Conservation (phyloP, 1,140 invertebrate genomes). For the Ectropis grisescens region DNA sequence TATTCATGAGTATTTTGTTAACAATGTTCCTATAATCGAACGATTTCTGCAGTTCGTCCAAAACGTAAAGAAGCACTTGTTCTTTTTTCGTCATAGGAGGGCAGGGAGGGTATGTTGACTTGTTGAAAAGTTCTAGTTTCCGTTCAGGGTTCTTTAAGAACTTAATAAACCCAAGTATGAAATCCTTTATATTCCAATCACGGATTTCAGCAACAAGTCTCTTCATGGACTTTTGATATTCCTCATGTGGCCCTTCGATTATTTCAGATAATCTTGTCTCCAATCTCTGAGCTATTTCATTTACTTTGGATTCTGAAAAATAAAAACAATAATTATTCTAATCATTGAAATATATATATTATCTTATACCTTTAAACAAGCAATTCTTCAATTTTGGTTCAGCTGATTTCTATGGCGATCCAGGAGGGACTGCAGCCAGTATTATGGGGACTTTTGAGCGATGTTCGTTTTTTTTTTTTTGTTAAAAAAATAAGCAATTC, state of each 20-base stretch:
- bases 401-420: too few species aligned
- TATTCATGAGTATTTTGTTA: constrained; percentile 30
- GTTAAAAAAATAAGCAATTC: too few species aligned
- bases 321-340: too few species aligned
- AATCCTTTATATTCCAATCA: constrained; percentile 22
- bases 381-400: too few species aligned
- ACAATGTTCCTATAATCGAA: constrained; percentile 15
- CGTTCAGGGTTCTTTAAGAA: constrained; percentile 38
- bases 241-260: constrained; percentile 15
- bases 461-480: too few species aligned
- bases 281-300: constrained; percentile 27
- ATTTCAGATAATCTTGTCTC: constrained; percentile 27
- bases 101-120: constrained; percentile 21
- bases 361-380: too few species aligned
- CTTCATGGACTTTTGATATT: constrained; percentile 29
- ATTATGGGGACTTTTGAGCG: too few species aligned
- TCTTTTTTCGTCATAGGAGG: constrained; percentile 50
- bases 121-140: constrained; percentile 41
- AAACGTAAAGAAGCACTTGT: constrained; percentile 43
- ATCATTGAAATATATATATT: too few species aligned
- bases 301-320: constrained; percentile 33
- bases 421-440: too few species aligned
- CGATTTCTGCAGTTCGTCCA: constrained; percentile 19
- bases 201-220: constrained; percentile 29
- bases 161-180: constrained; percentile 36